Evolutionary conservation across 2,797 vertebrate species (phyloP).

Genomic region (Peromyscus attwateri): DNA sequence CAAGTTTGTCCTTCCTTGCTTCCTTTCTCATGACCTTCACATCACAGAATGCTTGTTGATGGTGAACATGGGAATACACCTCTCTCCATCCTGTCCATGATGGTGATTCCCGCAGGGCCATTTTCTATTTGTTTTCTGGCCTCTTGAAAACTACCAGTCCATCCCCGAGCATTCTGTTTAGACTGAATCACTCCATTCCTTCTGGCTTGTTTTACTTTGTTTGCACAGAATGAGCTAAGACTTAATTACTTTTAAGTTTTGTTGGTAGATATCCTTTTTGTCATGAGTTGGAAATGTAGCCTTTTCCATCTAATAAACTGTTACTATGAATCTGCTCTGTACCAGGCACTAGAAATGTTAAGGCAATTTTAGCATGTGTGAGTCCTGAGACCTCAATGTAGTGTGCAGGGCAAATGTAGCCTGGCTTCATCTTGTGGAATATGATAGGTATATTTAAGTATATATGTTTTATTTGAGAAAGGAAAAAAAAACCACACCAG

Average conservation of each 20-base stretch:
- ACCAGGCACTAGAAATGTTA: not conserved
- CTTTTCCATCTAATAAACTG: not conserved
- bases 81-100: not conserved
- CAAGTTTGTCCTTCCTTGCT: not conserved
- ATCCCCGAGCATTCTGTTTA: not conserved
- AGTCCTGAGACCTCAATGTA: not conserved
- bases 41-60: constrained; percentile 1
- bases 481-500: not conserved
- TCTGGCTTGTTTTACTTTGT: constrained; percentile 18
- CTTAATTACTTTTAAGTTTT: constrained; percentile 45
- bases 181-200: not conserved
- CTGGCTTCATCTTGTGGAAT: not conserved
- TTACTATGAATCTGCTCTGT: not conserved
- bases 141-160: not conserved
- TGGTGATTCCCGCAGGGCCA: not conserved
- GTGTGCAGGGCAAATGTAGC: not conserved
- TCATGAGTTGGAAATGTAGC: not conserved
- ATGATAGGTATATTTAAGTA: not conserved
- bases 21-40: constrained; percentile 58
- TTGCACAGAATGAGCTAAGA: constrained; percentile 3
- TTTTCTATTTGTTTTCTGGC: not conserved
- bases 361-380: not conserved
- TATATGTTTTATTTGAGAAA: constrained; percentile 23
- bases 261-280: not conserved
- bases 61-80: not conserved